phyloP scores from a whole-genome alignment of 2,113 vertebrate species.

The Syrmaticus mikado region DNA sequence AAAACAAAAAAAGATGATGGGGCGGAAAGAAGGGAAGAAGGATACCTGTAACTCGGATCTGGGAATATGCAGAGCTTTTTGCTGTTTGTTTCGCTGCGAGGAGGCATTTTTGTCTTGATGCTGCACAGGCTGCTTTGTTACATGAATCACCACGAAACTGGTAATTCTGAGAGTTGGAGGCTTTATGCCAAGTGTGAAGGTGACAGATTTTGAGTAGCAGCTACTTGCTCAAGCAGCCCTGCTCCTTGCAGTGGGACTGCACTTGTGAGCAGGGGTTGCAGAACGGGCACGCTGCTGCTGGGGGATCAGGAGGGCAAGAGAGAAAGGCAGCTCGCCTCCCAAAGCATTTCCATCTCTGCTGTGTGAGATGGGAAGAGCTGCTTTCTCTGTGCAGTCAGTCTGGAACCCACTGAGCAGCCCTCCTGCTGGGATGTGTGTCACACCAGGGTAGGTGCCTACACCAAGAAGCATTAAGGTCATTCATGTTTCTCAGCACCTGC shows the following conservation, averaged over 20 bases:
- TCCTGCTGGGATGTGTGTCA: background rate
- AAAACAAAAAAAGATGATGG: background rate
- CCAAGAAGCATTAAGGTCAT: background rate
- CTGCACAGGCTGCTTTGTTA: background rate
- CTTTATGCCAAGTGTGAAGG: background rate
- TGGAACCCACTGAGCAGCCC: background rate
- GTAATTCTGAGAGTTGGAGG: background rate
- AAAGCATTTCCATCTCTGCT: background rate
- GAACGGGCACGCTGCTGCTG: fast-evolving
- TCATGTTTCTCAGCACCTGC: background rate
- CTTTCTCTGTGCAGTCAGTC: background rate
- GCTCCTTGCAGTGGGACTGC: background rate
- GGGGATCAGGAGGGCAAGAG: background rate
- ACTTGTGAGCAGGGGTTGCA: background rate
- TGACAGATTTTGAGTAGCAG: background rate
- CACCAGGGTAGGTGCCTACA: background rate
- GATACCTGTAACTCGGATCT: background rate
- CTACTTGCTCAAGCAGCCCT: background rate
- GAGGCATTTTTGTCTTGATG: fast-evolving
- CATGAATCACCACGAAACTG: background rate
- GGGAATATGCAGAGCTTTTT: background rate
- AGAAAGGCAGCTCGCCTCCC: background rate
- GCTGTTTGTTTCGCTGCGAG: background rate
- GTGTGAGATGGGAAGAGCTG: background rate
- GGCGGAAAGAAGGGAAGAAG: background rate